These are phyloP conservation scores for Poecilus cupreus DNA, from an alignment of 2,888 invertebrate genomes.

Conservation along the genomic window DNA sequence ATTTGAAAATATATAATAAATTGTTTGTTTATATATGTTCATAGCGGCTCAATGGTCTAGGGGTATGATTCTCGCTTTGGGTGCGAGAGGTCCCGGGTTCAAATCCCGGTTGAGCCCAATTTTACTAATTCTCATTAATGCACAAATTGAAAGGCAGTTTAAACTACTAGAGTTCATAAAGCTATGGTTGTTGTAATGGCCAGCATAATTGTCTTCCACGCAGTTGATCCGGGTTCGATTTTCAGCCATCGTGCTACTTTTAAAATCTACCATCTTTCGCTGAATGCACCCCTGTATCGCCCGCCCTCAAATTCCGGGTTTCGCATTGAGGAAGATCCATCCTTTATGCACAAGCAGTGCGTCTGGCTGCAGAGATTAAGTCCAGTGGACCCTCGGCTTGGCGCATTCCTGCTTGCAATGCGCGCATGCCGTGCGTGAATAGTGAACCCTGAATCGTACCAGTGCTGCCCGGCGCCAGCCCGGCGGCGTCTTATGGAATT, in stretches of 20 bases:
- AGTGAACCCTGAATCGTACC: too few species aligned
- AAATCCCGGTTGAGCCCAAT: slow-evolving; percentile 72
- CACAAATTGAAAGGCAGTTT: too few species aligned
- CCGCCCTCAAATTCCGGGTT: not conserved
- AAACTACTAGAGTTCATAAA: too few species aligned
- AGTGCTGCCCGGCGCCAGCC: too few species aligned
- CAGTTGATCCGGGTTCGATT: slow-evolving; percentile 59
- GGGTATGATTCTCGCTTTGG: slow-evolving; percentile 74
- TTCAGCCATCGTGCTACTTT: slow-evolving; percentile 55
- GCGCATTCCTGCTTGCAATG: not conserved
- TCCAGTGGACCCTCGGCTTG: not conserved
- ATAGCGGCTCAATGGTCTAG: slow-evolving; percentile 28
- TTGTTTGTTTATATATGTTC: too few species aligned
- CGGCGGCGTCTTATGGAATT: slow-evolving; percentile 48
- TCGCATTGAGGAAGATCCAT: not conserved
- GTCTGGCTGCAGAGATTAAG: slow-evolving; percentile 37
- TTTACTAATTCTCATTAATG: too few species aligned
- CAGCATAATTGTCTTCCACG: slow-evolving; percentile 52
- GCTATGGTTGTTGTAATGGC: too few species aligned
- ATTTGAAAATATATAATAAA: too few species aligned
- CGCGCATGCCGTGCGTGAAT: too few species aligned
- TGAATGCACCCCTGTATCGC: not conserved
- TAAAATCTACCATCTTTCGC: not conserved
- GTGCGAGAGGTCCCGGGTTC: slow-evolving; percentile 74
- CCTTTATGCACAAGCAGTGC: slow-evolving; percentile 7